Percentiles rank a stretch among this genome's conserved stretches.
Conservation (phyloP, 2,113 vertebrate species). For the Trachemys scripta region DNA sequence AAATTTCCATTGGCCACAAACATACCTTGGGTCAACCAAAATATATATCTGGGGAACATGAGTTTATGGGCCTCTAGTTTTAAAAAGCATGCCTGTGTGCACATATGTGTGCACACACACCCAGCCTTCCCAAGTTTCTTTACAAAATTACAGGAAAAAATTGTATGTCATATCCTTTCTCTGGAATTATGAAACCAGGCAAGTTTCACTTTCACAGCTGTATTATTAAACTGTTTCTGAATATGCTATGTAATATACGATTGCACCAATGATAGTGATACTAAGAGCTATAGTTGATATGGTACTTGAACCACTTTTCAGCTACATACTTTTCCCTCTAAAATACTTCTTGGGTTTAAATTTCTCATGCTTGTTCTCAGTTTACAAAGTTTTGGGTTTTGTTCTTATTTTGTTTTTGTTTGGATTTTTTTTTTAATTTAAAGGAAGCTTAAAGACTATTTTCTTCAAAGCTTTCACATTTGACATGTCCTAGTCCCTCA, state of each 20-base stretch:
- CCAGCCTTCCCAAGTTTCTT: not conserved
- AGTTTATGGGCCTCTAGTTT: not conserved
- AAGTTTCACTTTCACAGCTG: not conserved
- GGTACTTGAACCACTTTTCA: fast-evolving
- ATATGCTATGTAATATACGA: not conserved
- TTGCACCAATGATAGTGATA: not conserved
- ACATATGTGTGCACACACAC: not conserved
- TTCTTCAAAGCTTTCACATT: not conserved
- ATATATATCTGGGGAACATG: not conserved
- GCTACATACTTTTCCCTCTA: not conserved
- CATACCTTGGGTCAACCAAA: not conserved
- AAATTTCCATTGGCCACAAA: not conserved
- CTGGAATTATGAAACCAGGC: not conserved
- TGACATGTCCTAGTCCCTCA: not conserved
- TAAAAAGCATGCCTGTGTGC: not conserved
- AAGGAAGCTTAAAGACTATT: fast-evolving
- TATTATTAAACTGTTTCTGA: not conserved
- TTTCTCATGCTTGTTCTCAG: not conserved
- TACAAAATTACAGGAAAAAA: not conserved
- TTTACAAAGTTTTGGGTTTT: not conserved
- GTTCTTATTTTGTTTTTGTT: not conserved
- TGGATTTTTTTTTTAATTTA: not conserved
- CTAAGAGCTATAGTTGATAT: not conserved
- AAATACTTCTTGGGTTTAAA: not conserved
- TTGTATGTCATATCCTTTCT: not conserved